Percentiles rank a stretch among this genome's conserved stretches.
Conservation (phyloP, 2,797 vertebrate species). For the Pangasius krempfi region DNA sequence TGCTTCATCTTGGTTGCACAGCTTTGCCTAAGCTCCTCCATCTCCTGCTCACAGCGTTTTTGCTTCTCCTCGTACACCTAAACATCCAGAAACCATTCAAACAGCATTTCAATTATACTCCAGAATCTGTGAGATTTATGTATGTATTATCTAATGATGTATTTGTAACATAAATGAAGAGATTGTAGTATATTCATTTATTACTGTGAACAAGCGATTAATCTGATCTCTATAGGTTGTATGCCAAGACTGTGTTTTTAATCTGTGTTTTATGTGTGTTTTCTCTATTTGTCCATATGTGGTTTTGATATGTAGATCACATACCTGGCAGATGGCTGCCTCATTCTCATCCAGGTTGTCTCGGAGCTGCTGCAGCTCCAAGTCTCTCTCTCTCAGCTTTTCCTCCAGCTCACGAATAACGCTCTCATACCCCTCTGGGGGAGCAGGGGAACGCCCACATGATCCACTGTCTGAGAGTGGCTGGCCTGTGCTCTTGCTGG, state of each 20-base stretch:
- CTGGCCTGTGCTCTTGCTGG: slow-evolving; percentile 86
- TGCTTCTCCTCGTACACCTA: slow-evolving; percentile 94
- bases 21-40: slow-evolving; percentile 86
- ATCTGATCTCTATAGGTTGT: neutral
- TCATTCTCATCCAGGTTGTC: slow-evolving; percentile 95
- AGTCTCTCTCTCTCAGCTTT: slow-evolving; percentile 89
- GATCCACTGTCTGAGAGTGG: slow-evolving; percentile 90
- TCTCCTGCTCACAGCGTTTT: slow-evolving; percentile 86
- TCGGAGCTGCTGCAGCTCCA: slow-evolving; percentile 88
- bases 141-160: neutral
- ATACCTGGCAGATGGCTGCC: slow-evolving; percentile 90
- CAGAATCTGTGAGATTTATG: neutral
- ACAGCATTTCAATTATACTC: neutral
- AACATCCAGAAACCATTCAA: neutral
- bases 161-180: neutral
- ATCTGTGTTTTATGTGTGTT: neutral
- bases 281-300: neutral
- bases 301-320: neutral
- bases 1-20: slow-evolving; percentile 84
- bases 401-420: slow-evolving; percentile 93
- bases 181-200: neutral
- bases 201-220: neutral
- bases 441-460: slow-evolving; percentile 85
- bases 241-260: neutral
- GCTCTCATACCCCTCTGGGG: slow-evolving; percentile 81